A percentile compares a stretch with the other conserved stretches of the same genome.
Evolutionary conservation across 2,888 invertebrate genomes (phyloP).

Genomic region (Acanthopleura granulata): DNA sequence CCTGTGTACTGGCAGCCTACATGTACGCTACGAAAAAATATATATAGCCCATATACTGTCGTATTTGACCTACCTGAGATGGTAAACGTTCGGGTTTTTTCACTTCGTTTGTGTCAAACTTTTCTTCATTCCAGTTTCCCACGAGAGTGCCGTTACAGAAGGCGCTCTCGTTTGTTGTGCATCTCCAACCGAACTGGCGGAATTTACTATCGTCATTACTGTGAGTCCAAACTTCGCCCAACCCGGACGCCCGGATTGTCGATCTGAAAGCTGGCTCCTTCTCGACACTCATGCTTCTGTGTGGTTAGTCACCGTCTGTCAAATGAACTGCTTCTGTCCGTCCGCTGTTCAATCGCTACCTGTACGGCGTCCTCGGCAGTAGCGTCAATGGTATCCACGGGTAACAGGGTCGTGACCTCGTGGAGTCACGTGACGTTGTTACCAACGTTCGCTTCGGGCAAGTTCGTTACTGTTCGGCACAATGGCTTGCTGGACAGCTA

Average conservation of each 20-base stretch:
- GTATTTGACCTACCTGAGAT: constrained; percentile 53
- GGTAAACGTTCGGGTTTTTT: constrained; percentile 57
- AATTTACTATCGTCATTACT: constrained; percentile 53
- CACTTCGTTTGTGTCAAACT: constrained; percentile 54
- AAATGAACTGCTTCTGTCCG: not conserved
- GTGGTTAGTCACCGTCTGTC: not conserved
- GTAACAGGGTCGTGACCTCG: not conserved
- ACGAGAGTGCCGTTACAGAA: constrained; percentile 54
- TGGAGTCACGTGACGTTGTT: not conserved
- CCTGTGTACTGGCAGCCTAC: too few relatives aligned
- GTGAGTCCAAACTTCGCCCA: constrained; percentile 61
- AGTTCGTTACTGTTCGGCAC: too few relatives aligned
- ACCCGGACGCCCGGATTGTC: constrained; percentile 57
- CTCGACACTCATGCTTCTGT: constrained; percentile 29
- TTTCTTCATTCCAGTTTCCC: constrained; percentile 66
- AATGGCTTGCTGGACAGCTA: too few relatives aligned
- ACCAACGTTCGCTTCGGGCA: not conserved
- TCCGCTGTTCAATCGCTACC: not conserved
- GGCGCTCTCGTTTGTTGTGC: constrained; percentile 59
- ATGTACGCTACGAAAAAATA: too few relatives aligned
- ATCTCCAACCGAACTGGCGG: constrained; percentile 61
- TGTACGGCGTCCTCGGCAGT: not conserved
- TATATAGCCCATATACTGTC: not conserved
- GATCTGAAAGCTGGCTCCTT: constrained; percentile 52
- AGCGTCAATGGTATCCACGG: not conserved